A percentile compares a stretch with the other conserved stretches of the same genome.
These are phyloP conservation scores for Damaliscus lunatus DNA, from an alignment of 2,113 vertebrate species.

Conservation along the genomic window DNA sequence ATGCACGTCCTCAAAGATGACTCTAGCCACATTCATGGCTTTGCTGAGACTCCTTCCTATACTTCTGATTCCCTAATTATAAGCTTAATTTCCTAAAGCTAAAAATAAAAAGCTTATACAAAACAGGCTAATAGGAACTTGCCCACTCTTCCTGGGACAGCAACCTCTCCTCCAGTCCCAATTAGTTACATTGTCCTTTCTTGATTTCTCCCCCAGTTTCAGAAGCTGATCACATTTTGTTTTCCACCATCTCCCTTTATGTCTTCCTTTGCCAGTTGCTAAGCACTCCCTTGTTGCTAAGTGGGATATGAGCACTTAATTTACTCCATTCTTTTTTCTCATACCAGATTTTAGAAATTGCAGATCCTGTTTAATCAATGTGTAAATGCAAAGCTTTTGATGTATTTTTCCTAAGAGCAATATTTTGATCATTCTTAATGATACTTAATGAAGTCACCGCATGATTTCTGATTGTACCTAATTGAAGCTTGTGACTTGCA, in stretches of 20 bases:
- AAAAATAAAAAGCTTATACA: neutral
- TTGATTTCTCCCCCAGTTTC: slow-evolving; percentile 48
- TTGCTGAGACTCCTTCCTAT: neutral
- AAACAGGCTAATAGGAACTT: neutral
- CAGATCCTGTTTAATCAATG: slow-evolving; percentile 89
- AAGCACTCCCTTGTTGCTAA: slow-evolving; percentile 88
- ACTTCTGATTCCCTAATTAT: neutral
- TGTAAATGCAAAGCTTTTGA: slow-evolving; percentile 88
- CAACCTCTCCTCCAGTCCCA: neutral
- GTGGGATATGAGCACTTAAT: slow-evolving; percentile 86
- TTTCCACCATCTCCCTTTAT: slow-evolving; percentile 78
- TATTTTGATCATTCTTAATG: slow-evolving; percentile 92
- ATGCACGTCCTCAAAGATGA: neutral
- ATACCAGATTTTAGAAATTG: slow-evolving; percentile 85
- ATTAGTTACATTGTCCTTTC: slow-evolving; percentile 63
- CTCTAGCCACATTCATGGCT: neutral
- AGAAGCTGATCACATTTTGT: slow-evolving; percentile 70
- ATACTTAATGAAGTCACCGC: slow-evolving; percentile 90
- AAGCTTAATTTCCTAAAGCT: neutral
- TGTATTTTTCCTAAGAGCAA: slow-evolving; percentile 90
- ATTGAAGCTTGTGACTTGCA: slow-evolving; percentile 89
- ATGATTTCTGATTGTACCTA: slow-evolving; percentile 90
- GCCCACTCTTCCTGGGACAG: neutral
- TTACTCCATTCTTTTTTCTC: slow-evolving; percentile 86
- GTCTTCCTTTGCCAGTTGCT: slow-evolving; percentile 85